Evolutionary conservation across 2,113 vertebrate species (phyloP).

Genomic region (Bucco capensis): DNA sequence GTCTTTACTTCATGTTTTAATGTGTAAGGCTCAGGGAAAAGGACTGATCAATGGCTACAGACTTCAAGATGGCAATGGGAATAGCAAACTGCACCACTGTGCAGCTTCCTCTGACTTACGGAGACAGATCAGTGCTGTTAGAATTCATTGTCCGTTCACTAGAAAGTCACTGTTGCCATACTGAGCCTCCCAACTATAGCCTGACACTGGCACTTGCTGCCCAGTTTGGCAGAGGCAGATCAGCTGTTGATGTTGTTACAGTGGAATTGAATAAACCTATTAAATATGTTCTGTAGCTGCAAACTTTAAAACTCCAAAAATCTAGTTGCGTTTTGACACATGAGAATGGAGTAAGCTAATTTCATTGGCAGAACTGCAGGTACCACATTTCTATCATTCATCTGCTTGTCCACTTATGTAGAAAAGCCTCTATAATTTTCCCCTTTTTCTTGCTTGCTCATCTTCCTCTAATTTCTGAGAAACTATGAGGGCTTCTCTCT

Average conservation of each 20-base stretch:
- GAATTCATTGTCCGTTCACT: neutral
- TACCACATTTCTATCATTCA: neutral
- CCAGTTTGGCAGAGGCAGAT: neutral
- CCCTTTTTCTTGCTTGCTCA: neutral
- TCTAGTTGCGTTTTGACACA: neutral
- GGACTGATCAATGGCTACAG: neutral
- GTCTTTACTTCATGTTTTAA: neutral
- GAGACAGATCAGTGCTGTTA: neutral
- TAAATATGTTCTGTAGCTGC: neutral
- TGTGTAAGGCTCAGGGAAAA: neutral
- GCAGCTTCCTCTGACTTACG: neutral
- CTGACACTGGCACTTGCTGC: neutral
- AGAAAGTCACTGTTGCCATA: neutral
- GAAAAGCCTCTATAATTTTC: neutral
- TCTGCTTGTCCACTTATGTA: neutral
- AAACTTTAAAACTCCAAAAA: neutral
- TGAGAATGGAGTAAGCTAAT: neutral
- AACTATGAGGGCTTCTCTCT: neutral
- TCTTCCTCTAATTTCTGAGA: neutral
- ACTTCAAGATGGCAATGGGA: neutral
- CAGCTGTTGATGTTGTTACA: neutral
- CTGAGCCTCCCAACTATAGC: neutral
- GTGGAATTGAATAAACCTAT: neutral
- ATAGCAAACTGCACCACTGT: neutral
- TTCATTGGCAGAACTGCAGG: neutral